phyloP scores from a whole-genome alignment of 2,888 invertebrate genomes.

The Xylophagus ater region DNA sequence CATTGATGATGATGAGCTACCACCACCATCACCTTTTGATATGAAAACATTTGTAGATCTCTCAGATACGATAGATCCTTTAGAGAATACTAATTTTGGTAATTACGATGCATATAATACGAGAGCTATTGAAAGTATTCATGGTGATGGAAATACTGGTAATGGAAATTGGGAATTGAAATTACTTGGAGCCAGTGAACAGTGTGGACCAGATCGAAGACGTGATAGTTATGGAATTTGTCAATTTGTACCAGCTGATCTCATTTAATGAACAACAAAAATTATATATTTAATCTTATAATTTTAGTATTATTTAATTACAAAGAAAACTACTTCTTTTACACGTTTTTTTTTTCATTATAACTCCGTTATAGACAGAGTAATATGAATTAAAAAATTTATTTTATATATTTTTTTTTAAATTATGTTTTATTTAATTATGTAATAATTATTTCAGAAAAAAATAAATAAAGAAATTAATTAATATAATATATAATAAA shows the following conservation, averaged over 20 bases:
- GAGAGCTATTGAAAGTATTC: slow-evolving; percentile 2
- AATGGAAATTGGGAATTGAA: slow-evolving; percentile 31
- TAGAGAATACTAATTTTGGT: background rate
- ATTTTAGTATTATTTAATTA: too few relatives aligned
- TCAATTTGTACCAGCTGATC: slow-evolving; percentile 32
- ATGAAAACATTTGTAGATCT: background rate
- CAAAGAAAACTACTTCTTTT: too few relatives aligned
- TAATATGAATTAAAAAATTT: too few relatives aligned
- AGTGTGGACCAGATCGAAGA: slow-evolving; percentile 61
- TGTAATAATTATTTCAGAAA: too few relatives aligned
- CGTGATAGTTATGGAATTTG: slow-evolving; percentile 59
- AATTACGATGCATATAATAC: slow-evolving; percentile 3
- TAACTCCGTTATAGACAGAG: too few relatives aligned
- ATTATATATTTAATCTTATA: too few relatives aligned
- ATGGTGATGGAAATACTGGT: background rate
- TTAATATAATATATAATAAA: too few relatives aligned
- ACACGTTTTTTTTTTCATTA: too few relatives aligned
- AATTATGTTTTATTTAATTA: too few relatives aligned
- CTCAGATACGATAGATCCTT: background rate
- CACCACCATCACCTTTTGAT: background rate
- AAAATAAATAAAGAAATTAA: too few relatives aligned
- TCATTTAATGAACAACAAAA: too few relatives aligned
- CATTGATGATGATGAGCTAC: background rate
- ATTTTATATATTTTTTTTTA: too few relatives aligned
- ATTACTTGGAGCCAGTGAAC: slow-evolving; percentile 56